Evolutionary conservation across 2,113 vertebrate genomes (phyloP).

Genomic region (Oplegnathus fasciatus): DNA sequence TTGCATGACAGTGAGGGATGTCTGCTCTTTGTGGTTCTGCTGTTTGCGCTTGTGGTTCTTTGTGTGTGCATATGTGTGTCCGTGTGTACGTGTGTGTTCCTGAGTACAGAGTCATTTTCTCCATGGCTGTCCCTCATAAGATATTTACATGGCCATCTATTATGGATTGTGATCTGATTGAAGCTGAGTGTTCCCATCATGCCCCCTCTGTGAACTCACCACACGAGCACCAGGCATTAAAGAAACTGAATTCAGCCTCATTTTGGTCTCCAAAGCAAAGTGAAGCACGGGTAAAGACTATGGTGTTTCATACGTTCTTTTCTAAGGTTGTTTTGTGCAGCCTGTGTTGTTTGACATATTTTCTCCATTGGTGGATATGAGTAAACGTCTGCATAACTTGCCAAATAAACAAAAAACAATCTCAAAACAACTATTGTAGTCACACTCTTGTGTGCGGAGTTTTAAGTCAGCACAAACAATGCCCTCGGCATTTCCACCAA

Average conservation of each 20-base stretch:
- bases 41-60: slow-evolving; percentile 19
- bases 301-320: slow-evolving; percentile 2
- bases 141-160: slow-evolving; percentile 85
- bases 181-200: slow-evolving; percentile 84
- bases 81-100: slow-evolving; percentile 35
- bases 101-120: slow-evolving; percentile 80
- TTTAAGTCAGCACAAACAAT: slow-evolving; percentile 38
- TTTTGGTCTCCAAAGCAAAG: slow-evolving; percentile 19
- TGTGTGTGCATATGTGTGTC: slow-evolving; percentile 21
- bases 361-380: not conserved
- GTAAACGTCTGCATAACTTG: slow-evolving; percentile 5
- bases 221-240: slow-evolving; percentile 44
- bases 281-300: not conserved
- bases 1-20: slow-evolving; percentile 26
- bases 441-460: too few relatives aligned
- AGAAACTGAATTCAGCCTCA: slow-evolving; percentile 19
- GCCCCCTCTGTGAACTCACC: slow-evolving; percentile 80
- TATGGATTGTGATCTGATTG: slow-evolving; percentile 87
- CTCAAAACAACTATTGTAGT: slow-evolving; percentile 4
- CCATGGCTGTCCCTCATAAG: slow-evolving; percentile 82
- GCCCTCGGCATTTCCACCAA: slow-evolving; percentile 29
- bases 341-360: not conserved
- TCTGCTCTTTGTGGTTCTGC: slow-evolving; percentile 38
- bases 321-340: not conserved
- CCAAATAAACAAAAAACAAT: slow-evolving; percentile 9